Conservation (phyloP, 2,888 invertebrate genomes). For the Reticulitermes lucifugus region DNA sequence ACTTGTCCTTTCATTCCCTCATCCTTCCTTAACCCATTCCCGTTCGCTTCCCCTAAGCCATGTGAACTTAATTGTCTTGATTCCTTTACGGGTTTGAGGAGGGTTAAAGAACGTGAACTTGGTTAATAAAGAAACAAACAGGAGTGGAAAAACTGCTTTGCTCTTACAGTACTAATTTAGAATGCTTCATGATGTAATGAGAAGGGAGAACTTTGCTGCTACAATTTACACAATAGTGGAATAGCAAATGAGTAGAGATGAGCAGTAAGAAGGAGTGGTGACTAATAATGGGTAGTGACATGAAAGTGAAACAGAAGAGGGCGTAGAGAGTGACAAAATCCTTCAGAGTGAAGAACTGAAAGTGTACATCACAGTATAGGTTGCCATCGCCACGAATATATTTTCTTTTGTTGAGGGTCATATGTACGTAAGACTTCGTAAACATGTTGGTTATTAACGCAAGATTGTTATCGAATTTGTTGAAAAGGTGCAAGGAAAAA, state of each 20-base stretch:
- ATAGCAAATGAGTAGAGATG: neutral
- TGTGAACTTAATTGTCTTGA: constrained; percentile 6
- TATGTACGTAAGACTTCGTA: no score
- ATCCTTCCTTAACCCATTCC: neutral
- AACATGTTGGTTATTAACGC: no score
- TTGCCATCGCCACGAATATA: no score
- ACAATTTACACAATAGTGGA: constrained; percentile 9
- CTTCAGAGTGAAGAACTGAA: neutral
- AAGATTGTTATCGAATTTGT: no score
- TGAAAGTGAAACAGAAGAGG: neutral
- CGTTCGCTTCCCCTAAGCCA: neutral
- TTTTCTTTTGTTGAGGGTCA: no score
- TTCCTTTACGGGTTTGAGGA: constrained; percentile 4
- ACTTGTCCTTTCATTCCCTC: neutral
- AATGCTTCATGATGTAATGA: neutral
- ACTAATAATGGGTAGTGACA: neutral
- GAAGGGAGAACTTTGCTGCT: constrained; percentile 9
- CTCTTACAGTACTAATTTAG: neutral
- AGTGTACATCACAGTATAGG: no score
- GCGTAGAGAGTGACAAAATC: neutral
- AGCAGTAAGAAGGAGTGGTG: neutral
- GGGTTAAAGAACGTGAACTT: constrained; percentile 8
- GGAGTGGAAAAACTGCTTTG: neutral
- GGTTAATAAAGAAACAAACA: constrained; percentile 16
- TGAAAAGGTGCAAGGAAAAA: no score